Percentiles rank a stretch among this genome's conserved stretches.
Evolutionary conservation across 2,113 vertebrate species (phyloP).

Genomic region (Ardeotis arabs): DNA sequence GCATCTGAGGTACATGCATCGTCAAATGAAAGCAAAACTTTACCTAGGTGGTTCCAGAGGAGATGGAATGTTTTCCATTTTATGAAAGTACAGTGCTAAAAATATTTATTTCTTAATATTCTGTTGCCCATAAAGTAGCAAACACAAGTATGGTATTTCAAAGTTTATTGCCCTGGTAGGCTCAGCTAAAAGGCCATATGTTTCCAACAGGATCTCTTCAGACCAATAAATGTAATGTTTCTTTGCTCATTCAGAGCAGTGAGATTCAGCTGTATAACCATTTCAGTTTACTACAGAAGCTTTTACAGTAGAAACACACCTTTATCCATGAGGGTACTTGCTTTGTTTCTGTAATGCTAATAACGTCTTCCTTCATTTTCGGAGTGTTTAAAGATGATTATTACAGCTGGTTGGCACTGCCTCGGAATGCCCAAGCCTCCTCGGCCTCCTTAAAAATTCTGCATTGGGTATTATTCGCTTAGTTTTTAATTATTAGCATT

Average conservation of each 20-base stretch:
- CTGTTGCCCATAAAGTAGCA: conserved; percentile 27
- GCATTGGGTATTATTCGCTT: conserved; percentile 72
- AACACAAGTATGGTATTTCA: conserved; percentile 28
- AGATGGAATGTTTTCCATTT: conserved; percentile 16
- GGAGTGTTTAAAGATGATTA: conserved; percentile 31
- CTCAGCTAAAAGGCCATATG: conserved; percentile 6
- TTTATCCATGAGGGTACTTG: neutral
- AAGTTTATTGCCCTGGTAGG: conserved; percentile 13
- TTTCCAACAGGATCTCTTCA: conserved; percentile 32
- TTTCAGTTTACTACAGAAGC: conserved; percentile 30
- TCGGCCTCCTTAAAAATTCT: conserved; percentile 63
- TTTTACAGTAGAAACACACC: conserved; percentile 6
- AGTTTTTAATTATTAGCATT: conserved; percentile 77
- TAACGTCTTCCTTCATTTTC: conserved; percentile 19
- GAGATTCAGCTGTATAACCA: neutral
- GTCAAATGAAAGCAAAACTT: neutral
- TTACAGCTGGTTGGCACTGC: conserved; percentile 41
- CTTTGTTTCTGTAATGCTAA: conserved; percentile 44
- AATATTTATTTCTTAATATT: conserved; percentile 10
- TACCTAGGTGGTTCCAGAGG: neutral
- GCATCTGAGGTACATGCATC: neutral
- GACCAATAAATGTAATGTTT: conserved; percentile 17
- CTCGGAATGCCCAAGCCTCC: conserved; percentile 50
- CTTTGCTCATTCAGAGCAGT: conserved; percentile 1
- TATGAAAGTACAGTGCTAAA: neutral